Evolutionary conservation across 2,888 invertebrate species (phyloP), one percentile per base, ranked within the genome.

Genomic region (Osedax frankpressi): DNA sequence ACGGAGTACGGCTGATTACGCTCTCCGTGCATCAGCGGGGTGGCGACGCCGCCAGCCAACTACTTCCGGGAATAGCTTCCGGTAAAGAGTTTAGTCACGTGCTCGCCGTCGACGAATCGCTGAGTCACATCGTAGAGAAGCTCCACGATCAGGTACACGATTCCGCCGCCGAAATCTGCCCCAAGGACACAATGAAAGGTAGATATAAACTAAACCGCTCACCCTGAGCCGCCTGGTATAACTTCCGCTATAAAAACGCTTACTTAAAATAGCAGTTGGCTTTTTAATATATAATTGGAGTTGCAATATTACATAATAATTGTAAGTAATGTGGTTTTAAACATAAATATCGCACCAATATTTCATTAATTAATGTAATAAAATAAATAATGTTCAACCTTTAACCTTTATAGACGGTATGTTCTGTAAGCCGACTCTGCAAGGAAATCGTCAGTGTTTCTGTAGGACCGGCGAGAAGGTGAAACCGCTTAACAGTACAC

Each of bases 361-460:
- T n/a, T n/a, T n/a, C n/a, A n/a, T n/a, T n/a, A n/a, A n/a, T n/a
- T n/a, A n/a, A n/a, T n/a, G n/a, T n/a, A n/a, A n/a, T n/a, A n/a
- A n/a, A n/a, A n/a, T n/a, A n/a, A n/a, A n/a, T n/a, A n/a, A n/a
- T n/a, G n/a, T n/a, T n/a, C n/a, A n/a, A n/a, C n/a, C n/a, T n/a
- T n/a, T n/a, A n/a, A n/a, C n/a, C 44, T 11, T 69, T 19, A 11
- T 30, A 69, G 69, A 69, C 24, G 69, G 69, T 26, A 28, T 69
- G 28, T 69, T 28, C 69, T 69, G 69, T 30, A 69, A 69, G 69
- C 69, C 69, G 25, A 69, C 69, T 1, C 69, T 30, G 14, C 29
- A 69, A n/a, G 76, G 70, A n/a, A 74, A 74, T 11, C 30, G 59
- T 3, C 75, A 76, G 30, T 76, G 76, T 44, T 76, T 74, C 73